Evolutionary conservation across 1,140 invertebrate species (phyloP).

Genomic region (Drosophila auraria): DNA sequence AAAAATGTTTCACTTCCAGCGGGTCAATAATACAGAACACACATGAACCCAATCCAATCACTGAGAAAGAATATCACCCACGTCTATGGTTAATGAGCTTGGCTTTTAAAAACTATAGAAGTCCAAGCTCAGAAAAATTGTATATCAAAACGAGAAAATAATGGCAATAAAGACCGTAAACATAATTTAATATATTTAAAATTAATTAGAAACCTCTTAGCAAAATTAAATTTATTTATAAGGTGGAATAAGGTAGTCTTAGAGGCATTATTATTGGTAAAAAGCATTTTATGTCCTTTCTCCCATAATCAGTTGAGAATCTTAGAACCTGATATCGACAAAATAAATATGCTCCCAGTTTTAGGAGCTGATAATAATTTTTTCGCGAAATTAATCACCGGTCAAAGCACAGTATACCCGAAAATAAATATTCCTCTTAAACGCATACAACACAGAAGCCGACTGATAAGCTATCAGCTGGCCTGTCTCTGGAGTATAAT

Average conservation of each 20-base stretch:
- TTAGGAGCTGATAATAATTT: background rate
- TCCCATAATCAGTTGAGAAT: background rate
- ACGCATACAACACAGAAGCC: background rate
- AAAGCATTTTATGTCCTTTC: too few species aligned
- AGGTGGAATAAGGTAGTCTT: too few species aligned
- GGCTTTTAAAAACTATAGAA: too few species aligned
- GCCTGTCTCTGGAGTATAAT: too few species aligned
- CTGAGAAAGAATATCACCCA: background rate
- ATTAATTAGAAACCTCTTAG: too few species aligned
- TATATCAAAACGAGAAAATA: too few species aligned
- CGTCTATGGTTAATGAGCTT: background rate
- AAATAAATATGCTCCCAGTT: background rate
- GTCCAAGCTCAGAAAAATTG: background rate
- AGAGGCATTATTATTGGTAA: background rate
- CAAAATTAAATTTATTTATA: too few species aligned
- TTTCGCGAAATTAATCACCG: background rate
- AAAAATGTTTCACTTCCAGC: conserved; percentile 75
- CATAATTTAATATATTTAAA: too few species aligned
- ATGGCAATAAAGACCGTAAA: background rate
- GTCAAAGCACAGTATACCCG: background rate
- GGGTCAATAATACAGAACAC: conserved; percentile 68
- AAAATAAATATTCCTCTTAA: too few species aligned
- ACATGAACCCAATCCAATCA: conserved; percentile 5
- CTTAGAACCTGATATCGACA: background rate
- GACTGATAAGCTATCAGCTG: conserved; percentile 3